phyloP scores from a whole-genome alignment of 2,797 vertebrate genomes.

The Sylvia borin region DNA sequence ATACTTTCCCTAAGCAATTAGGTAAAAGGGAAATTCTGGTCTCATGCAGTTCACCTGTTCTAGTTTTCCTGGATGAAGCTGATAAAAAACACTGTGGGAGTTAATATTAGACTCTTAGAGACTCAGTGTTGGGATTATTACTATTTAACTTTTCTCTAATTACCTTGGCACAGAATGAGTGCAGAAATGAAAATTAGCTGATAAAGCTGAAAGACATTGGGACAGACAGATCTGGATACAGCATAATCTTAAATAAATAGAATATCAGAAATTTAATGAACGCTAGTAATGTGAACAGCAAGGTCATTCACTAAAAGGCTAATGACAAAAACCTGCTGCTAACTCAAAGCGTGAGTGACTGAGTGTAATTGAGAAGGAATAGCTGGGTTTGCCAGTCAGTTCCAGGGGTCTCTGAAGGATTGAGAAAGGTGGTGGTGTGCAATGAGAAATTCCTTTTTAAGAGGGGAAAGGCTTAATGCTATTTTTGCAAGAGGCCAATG shows the following conservation, averaged over 20 bases:
- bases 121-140: not conserved
- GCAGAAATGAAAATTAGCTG: not conserved
- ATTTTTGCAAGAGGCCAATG: not conserved
- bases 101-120: not conserved
- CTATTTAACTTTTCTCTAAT: conserved; percentile 17
- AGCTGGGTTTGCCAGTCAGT: not conserved
- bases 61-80: not conserved
- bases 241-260: not conserved
- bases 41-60: not conserved
- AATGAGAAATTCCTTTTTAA: not conserved
- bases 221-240: not conserved
- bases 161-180: not conserved
- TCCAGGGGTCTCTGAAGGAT: not conserved
- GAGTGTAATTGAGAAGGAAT: not conserved
- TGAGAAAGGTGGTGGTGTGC: not conserved
- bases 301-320: not conserved
- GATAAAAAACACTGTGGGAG: not conserved
- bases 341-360: not conserved
- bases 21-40: not conserved
- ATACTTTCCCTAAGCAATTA: not conserved
- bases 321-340: not conserved
- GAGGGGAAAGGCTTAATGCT: not conserved
- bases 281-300: not conserved
- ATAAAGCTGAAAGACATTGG: not conserved
- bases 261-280: not conserved